Base-by-base conservation (phyloP, 1,140 invertebrate genomes). In the Alviniconcha marisindica region DNA sequence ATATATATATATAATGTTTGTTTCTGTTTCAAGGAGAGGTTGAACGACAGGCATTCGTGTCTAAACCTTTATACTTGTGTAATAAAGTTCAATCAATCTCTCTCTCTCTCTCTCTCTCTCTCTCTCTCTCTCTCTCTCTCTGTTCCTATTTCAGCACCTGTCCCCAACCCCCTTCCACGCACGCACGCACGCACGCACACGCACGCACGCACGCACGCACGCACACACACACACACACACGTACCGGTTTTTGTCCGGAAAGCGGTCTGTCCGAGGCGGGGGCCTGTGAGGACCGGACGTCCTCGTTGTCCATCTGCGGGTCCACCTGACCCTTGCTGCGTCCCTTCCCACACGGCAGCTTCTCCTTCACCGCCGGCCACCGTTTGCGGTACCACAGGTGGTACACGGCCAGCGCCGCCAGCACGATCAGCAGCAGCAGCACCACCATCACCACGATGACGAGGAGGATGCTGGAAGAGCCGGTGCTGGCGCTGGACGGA, bases 381-480 rank as follows among this genome's bases (percentile, higher is more conserved):
- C 40, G 36, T 38, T 42, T 40, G 18, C 36, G 28, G 71, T 73
- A 73, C 36, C 38, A 73, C 36, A 73, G 38, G 38, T 73, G 71
- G 71, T 73, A 73, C 4, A 73, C 71, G 7, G 71, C 71, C 71
- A 73, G 38, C 36, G 71, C 71, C 71, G 42, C 71, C 71, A 73
- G 36, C 38, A 28, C n/a, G 71, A 73, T 40, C 36, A 73, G 28
- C 7, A 73, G 71, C 7, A 73, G 71, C 2, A 73, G 71, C 3
- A 73, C 2, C 36, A 73, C 2, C 7, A 73, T 28, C 24, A 73
- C 71, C 36, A 73, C 42, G 71, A 73, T n/a, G 71, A 73, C 21
- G 21, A 73, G 5, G 36, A 73, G 1, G 71, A n/a, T 2, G n/a
- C n/a, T n/a, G n/a, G n/a, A n/a, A n/a, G n/a, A n/a, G n/a, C n/a